Evolutionary conservation across 2,888 invertebrate species (phyloP).

Genomic region (Drosophila atroscutellata): DNA sequence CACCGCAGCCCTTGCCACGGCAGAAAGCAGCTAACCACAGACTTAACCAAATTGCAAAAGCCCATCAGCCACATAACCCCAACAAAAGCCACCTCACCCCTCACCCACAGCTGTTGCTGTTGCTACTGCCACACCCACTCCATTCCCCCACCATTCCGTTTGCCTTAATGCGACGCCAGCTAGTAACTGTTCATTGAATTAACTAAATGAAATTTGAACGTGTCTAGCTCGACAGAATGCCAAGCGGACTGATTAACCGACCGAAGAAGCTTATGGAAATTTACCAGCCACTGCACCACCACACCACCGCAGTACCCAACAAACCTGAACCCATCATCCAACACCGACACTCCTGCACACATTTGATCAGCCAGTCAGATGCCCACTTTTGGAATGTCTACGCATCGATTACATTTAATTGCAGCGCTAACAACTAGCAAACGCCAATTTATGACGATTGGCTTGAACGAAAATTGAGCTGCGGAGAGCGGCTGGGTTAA

Average conservation of each 20-base stretch:
- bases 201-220: conserved; percentile 77
- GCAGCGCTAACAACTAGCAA: conserved; percentile 45
- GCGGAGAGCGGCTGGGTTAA: neutral
- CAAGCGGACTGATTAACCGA: conserved; percentile 59
- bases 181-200: conserved; percentile 63
- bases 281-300: neutral
- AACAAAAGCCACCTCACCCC: conserved; percentile 6
- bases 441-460: conserved; percentile 38
- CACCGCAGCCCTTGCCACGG: conserved; percentile 35
- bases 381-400: neutral
- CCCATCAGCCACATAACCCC: conserved; percentile 8
- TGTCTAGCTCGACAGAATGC: conserved; percentile 54
- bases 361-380: conserved; percentile 2
- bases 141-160: neutral
- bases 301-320: neutral
- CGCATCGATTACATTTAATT: conserved; percentile 66
- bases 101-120: neutral
- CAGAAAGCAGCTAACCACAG: conserved; percentile 44
- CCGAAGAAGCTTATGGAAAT: conserved; percentile 4
- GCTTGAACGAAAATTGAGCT: conserved; percentile 31
- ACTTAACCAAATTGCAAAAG: conserved; percentile 28
- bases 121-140: neutral
- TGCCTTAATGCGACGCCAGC: conserved; percentile 8
- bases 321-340: neutral
- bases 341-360: neutral